A percentile compares a stretch with the other conserved stretches of the same genome.
These are phyloP conservation scores for Neoitamus cyanurus DNA, from an alignment of 2,888 invertebrate genomes.

Conservation along the genomic window DNA sequence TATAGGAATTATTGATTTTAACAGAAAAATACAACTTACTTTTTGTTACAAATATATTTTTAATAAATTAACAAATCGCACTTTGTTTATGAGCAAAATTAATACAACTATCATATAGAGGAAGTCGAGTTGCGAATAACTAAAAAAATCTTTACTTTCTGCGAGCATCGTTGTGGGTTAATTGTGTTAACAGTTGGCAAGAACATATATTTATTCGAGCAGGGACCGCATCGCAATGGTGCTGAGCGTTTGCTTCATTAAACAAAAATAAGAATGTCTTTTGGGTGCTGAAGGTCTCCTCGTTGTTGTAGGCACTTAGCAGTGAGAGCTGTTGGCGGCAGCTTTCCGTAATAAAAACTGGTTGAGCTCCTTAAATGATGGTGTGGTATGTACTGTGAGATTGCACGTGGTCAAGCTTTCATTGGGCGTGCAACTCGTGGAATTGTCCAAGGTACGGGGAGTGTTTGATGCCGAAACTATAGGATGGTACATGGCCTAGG, in stretches of 20 bases:
- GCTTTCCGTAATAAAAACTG: neutral
- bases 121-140: neutral
- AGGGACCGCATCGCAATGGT: neutral
- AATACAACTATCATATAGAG: constrained; percentile 8
- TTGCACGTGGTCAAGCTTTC: constrained; percentile 50
- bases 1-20: neutral
- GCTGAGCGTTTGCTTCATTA: neutral
- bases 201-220: neutral
- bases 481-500: constrained; percentile 74
- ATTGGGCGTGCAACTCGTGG: constrained; percentile 60
- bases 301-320: neutral
- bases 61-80: constrained; percentile 33
- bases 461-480: constrained; percentile 88
- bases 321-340: neutral
- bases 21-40: neutral
- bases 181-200: neutral
- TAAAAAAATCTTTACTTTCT: neutral
- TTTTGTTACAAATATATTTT: neutral
- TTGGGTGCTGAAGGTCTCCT: neutral
- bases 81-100: constrained; percentile 8
- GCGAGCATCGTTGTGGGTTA: neutral
- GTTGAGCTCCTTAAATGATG: neutral
- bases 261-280: neutral
- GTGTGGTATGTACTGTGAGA: neutral
- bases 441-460: constrained; percentile 77